Evolutionary conservation across 1,140 invertebrate genomes (phyloP), one percentile per base, ranked within the genome.

Genomic region (Drosophila setifemur): DNA sequence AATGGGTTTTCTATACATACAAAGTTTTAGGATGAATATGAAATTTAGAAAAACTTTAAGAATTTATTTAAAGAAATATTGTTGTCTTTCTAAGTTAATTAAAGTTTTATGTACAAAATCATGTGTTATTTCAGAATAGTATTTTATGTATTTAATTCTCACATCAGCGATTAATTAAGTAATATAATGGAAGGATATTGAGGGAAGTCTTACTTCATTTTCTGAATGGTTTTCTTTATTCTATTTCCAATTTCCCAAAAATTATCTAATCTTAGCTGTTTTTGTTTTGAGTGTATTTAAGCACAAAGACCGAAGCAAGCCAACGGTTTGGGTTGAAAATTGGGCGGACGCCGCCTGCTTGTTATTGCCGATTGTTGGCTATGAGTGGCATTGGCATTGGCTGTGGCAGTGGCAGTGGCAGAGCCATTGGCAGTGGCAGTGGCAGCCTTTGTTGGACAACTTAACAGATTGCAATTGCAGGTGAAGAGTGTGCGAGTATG

Each of bases 291-390:
- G 33, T 37, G 33, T 3, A 37, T 37, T 78, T 63, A 60, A 71
- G 23, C 39, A 49, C 55, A 69, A 71, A 48, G 57, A 60, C 52
- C 12, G 18, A 21, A 42, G 25, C 16, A 18, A 48, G 28, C 28
- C 74, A 72, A 75, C 76, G 67, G 77, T 72, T 76, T 48, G 68
- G 69, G 49, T 83, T 49, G 54, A 45, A 82, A 83, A 85, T 85
- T 85, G 79, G 79, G 81, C 81, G 81, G 81, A 60, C 72, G 57
- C 60, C 70, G 68, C 60, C 70, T 67, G 71, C 75, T 86, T 73
- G 81, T 86, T 83, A 78, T 83, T 83, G 78, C 85, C 78, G 85
- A 83, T 83, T 86, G 81, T 77, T 73, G 70, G 74, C 69, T 72
- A 61, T 77, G 57, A 73, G 78, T 66, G 57, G 70, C 57, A 70